phyloP scores from a whole-genome alignment of 1,140 invertebrate genomes.

The Rhynchophorus ferrugineus region DNA sequence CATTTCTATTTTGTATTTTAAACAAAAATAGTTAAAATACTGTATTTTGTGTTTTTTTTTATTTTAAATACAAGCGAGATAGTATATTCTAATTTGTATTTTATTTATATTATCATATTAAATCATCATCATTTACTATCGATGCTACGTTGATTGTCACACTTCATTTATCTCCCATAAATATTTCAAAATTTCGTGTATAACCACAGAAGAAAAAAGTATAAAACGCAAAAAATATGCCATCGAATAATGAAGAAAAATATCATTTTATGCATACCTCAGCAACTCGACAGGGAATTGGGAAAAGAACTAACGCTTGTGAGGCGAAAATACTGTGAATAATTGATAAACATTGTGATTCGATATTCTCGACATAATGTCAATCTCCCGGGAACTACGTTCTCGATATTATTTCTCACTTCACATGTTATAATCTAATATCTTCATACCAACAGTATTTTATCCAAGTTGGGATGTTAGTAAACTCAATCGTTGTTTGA shows the following conservation, averaged over 20 bases:
- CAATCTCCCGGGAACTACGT: neutral
- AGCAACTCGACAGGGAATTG: constrained; percentile 14
- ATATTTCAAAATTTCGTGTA: too few species aligned
- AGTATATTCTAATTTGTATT: too few species aligned
- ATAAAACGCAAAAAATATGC: neutral
- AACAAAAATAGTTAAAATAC: too few species aligned
- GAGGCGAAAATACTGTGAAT: constrained; percentile 21
- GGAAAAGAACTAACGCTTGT: constrained; percentile 9
- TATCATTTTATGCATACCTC: constrained; percentile 20
- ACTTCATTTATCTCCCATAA: too few species aligned
- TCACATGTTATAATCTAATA: neutral
- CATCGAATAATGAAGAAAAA: constrained; percentile 13
- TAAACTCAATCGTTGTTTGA: too few species aligned
- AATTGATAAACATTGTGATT: constrained; percentile 23
- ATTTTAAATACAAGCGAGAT: too few species aligned
- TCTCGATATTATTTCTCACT: neutral
- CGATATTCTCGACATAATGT: constrained; percentile 11
- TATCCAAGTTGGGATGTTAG: too few species aligned
- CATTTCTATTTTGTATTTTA: too few species aligned
- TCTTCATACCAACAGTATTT: neutral
- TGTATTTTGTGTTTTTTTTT: too few species aligned
- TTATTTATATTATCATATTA: too few species aligned
- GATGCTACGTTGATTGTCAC: too few species aligned
- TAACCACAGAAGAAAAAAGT: neutral
- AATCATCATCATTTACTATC: too few species aligned